Evolutionary conservation across 2,888 invertebrate genomes (phyloP), one percentile per base, ranked within the genome.

Genomic region (Tachina grossa): DNA sequence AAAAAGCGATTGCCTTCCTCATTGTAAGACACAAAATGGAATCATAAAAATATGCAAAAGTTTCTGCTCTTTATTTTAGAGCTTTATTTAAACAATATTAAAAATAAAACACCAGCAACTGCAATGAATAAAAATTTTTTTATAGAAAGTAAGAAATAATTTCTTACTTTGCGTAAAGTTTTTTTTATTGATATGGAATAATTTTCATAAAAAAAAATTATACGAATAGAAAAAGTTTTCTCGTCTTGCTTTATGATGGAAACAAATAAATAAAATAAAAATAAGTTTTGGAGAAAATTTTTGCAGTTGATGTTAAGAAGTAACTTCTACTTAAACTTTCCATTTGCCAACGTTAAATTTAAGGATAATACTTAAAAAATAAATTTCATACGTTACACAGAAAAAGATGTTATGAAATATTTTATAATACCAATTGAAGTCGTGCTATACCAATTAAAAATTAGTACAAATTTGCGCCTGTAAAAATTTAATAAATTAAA

Each of bases 11-110:
- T 57, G 11, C 49, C 31, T 71, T 43, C 45, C 51, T 79, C 22
- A 85, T 87, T 86, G 86, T 86, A 76, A 88, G 78, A 85, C 85
- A 84, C 87, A 85, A 86, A 87, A 87, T 84, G 77, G 71, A 84
- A 85, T 79, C 87, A 84, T 85, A 84, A 86, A 87, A 86, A 84
- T 68, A 77, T 11, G 71, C 22, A 57, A 72, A 84, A 71, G 8
- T 69, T 69, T 69, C 43, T 53, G 68, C 43, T 11, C 9, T 55
- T 68, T 39, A 45, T 71, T 19, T 22, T 4, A 4, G 2, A 2
- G 43, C 55, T 55, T 53, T 16, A 41, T 19, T 41, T 19, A 6
- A 53, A 11, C 31, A n/a, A 63, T 51, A 22, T 22, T 49, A 49
- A 41, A 66, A 63, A 61, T 43, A 22, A 16, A 43, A 43, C 19